Percentiles rank a stretch among this genome's conserved stretches.
phyloP scores from a whole-genome alignment of 2,113 vertebrate species.

The Dinomys branickii region DNA sequence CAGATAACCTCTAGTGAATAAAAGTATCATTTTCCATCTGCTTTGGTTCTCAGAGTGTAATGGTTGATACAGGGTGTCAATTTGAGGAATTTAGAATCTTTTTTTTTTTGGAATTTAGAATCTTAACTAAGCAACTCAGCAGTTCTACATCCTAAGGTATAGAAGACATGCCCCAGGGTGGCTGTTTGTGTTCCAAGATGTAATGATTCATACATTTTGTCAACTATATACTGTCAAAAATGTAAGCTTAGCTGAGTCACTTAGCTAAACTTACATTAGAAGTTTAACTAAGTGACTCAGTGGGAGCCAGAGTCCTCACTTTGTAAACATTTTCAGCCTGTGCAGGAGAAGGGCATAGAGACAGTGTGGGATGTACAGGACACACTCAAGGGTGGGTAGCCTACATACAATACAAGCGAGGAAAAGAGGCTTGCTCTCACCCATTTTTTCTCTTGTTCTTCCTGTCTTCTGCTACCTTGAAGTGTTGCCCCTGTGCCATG shows the following conservation, averaged over 20 bases:
- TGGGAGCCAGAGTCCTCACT: neutral
- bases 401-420: neutral
- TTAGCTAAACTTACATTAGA: too few relatives aligned
- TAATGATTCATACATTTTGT: neutral
- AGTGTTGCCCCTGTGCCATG: neutral
- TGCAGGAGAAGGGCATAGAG: neutral
- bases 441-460: neutral
- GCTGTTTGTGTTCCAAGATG: neutral
- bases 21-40: neutral
- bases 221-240: too few relatives aligned
- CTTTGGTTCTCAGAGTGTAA: slow-evolving; percentile 21
- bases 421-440: neutral
- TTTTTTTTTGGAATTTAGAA: too few relatives aligned
- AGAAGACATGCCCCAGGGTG: neutral
- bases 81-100: neutral
- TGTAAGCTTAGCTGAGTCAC: too few relatives aligned
- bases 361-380: neutral
- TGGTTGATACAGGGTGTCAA: too few relatives aligned
- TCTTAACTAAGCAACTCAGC: neutral
- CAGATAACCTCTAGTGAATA: slow-evolving; percentile 26
- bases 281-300: neutral
- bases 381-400: neutral
- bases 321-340: neutral
- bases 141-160: neutral
- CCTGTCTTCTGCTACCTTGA: neutral